phyloP scores from a whole-genome alignment of 1,140 invertebrate genomes.

The Trichonephila clavata region DNA sequence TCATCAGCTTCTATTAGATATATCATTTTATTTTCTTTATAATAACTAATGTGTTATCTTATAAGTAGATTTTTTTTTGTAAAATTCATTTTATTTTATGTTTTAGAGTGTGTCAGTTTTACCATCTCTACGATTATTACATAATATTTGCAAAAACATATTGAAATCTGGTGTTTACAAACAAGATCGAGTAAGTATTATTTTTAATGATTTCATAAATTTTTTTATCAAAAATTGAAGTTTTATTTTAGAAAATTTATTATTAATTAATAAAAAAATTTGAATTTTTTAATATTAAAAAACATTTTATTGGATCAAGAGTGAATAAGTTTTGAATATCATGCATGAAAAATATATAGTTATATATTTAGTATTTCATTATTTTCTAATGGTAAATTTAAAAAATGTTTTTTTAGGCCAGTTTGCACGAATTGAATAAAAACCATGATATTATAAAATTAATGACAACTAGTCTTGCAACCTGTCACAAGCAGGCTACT shows the following conservation, averaged over 20 bases:
- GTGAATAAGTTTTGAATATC: too few relatives aligned
- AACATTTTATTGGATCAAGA: too few relatives aligned
- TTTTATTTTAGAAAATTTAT: too few relatives aligned
- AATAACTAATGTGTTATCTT: neutral
- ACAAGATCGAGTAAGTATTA: slow-evolving; percentile 81
- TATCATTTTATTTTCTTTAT: too few relatives aligned
- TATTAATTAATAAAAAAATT: too few relatives aligned
- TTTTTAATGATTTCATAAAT: neutral
- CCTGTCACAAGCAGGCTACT: slow-evolving; percentile 82
- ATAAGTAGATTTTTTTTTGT: neutral
- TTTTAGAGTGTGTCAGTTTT: slow-evolving; percentile 81
- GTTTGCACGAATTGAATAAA: slow-evolving; percentile 82
- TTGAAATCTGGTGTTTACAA: slow-evolving; percentile 82
- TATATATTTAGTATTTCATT: neutral
- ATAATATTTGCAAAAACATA: slow-evolving; percentile 82
- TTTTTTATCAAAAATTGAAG: too few relatives aligned
- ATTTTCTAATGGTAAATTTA: neutral
- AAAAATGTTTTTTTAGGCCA: slow-evolving; percentile 79
- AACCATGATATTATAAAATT: slow-evolving; percentile 83
- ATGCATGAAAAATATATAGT: too few relatives aligned
- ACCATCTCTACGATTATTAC: slow-evolving; percentile 82
- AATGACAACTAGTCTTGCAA: slow-evolving; percentile 82
- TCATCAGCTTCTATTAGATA: too few relatives aligned
- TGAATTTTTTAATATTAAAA: too few relatives aligned
- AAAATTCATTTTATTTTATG: neutral